Evolutionary conservation across 1,140 invertebrate genomes (phyloP), one percentile per base, ranked within the genome.

Genomic region (Bactericera cockerelli): DNA sequence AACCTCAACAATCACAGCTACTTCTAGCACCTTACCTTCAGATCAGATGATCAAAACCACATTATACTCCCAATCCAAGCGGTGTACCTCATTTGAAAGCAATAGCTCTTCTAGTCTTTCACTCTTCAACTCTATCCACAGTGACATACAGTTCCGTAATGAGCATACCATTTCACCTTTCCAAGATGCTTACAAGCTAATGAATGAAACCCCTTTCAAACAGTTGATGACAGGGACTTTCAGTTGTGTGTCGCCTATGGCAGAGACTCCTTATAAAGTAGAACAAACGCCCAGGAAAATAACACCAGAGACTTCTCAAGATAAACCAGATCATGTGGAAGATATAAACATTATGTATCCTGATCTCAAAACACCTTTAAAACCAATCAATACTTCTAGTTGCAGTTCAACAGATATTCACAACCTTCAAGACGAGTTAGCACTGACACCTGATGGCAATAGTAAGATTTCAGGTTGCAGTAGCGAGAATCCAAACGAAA

Each of bases 211-310:
- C 22, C 42, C 42, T 10, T 49, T 49, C 42, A 49, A 49, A n/a
- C 42, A 49, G 19, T n/a, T 49, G 3, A 49, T 49, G n/a, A 49
- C 42, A 19, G 42, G 42, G 19, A 49, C 42, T 10, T 49, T 49
- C 22, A 49, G 42, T n/a, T 49, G 42, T 49, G 42, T 49, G 42
- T 49, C 42, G 19, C 42, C 42, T 19, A 49, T 49, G 42, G 42
- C 42, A 49, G 42, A 49, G 19, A 49, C 42, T 19, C 42, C 42
- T 4, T 49, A 22, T 16, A 49, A 49, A 49, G 22, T 31, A 31
- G 28, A 31, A 6, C 4, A 31, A 31, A 31, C 28, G 13, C 28
- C 28, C 4, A 31, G 28, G 4, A 31, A 31, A 13, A 31, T 31
- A 31, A 31, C 28, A 6, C 28, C 28, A 31, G 28, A 31, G 13